Conservation (phyloP, 2,113 vertebrate genomes). For the Cyprinodon brontotheroides region DNA sequence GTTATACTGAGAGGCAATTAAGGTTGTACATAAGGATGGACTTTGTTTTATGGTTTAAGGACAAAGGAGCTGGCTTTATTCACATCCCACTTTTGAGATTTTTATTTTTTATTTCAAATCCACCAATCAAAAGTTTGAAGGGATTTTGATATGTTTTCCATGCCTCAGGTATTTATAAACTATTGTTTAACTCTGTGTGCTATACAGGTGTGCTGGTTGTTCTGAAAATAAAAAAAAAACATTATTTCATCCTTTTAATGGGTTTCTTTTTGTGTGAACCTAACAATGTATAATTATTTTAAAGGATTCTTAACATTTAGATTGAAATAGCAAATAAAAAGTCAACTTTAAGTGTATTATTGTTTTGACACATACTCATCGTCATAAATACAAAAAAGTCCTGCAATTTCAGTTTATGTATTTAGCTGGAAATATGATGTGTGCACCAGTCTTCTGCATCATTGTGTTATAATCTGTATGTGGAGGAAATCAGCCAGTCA, state of each 20-base stretch:
- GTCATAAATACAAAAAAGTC: background rate
- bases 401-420: background rate
- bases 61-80: too few relatives aligned
- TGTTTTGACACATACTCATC: background rate
- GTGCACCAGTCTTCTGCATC: slow-evolving; percentile 15
- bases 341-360: background rate
- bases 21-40: too few relatives aligned
- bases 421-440: slow-evolving; percentile 21
- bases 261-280: background rate
- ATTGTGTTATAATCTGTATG: slow-evolving; percentile 4
- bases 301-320: too few relatives aligned
- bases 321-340: too few relatives aligned
- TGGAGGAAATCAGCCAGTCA: slow-evolving; percentile 13
- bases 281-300: background rate
- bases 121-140: background rate
- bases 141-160: too few relatives aligned
- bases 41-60: too few relatives aligned
- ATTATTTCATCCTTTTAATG: background rate
- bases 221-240: too few relatives aligned
- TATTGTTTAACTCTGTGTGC: too few relatives aligned
- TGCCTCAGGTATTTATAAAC: too few relatives aligned
- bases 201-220: too few relatives aligned
- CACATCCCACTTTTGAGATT: background rate
- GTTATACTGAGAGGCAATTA: too few relatives aligned
- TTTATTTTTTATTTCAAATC: background rate